A percentile compares a stretch with the other conserved stretches of the same genome.
These are phyloP conservation scores for Falco concolor DNA, from an alignment of 2,797 vertebrate species.

Conservation along the genomic window DNA sequence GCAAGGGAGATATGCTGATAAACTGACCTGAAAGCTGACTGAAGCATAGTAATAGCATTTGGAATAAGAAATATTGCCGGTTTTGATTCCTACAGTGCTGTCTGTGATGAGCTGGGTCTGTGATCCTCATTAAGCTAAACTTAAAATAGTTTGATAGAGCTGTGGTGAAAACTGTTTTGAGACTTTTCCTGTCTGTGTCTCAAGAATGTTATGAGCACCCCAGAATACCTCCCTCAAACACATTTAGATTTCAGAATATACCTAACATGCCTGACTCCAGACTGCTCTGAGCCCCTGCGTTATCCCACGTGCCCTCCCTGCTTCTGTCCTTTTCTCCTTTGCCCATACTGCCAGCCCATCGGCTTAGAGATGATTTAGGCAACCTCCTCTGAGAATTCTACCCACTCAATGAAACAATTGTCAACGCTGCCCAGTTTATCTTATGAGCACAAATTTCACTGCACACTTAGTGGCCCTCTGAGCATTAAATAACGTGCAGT, in stretches of 20 bases:
- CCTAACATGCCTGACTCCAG: neutral
- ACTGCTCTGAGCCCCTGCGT: neutral
- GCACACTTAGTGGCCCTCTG: neutral
- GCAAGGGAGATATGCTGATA: neutral
- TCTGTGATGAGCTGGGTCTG: neutral
- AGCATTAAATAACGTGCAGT: conserved; percentile 13
- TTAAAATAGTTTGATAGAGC: neutral
- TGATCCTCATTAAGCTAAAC: neutral
- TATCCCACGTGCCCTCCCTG: neutral
- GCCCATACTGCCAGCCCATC: neutral
- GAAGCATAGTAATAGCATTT: neutral
- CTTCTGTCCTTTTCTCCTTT: neutral
- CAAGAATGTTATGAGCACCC: neutral
- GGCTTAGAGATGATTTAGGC: neutral
- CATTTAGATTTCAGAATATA: neutral
- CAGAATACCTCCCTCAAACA: neutral
- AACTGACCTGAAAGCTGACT: neutral
- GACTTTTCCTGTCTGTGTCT: neutral
- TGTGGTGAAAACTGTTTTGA: neutral
- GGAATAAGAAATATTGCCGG: neutral
- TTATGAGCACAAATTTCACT: neutral
- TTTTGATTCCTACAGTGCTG: neutral
- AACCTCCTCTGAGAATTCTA: neutral
- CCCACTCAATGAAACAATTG: neutral
- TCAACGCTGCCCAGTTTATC: neutral